phyloP scores from a whole-genome alignment of 2,888 invertebrate genomes.

The Platycheirus rosarum region DNA sequence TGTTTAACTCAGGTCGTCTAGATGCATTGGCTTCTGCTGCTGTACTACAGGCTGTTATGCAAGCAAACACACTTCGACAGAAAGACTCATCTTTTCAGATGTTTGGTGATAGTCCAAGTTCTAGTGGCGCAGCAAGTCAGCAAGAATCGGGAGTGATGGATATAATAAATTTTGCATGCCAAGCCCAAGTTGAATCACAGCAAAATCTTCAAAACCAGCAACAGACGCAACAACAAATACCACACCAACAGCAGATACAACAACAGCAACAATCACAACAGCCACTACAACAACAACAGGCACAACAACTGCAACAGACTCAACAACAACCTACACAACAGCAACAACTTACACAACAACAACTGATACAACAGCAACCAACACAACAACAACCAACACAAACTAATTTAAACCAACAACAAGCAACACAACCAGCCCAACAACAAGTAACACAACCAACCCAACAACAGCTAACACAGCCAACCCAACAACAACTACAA shows the following conservation, averaged over 20 bases:
- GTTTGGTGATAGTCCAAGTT: conserved; percentile 21
- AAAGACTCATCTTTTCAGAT: conserved; percentile 43
- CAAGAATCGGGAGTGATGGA: conserved; percentile 63
- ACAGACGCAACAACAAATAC: conserved; percentile 7
- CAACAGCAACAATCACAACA: conserved; percentile 12
- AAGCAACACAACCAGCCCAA: conserved; percentile 3
- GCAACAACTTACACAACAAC: background rate
- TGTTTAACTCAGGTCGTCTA: conserved; percentile 76
- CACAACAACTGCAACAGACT: too few species aligned
- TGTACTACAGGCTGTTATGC: conserved; percentile 78
- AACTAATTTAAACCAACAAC: too few species aligned
- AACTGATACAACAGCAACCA: conserved; percentile 17
- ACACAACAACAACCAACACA: background rate
- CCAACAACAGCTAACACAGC: background rate
- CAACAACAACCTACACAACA: conserved; percentile 14
- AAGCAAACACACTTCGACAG: conserved; percentile 44
- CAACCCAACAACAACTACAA: background rate
- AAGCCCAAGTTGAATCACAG: conserved; percentile 66
- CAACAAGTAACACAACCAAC: conserved; percentile 8
- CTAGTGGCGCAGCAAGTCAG: conserved; percentile 9
- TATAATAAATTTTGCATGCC: conserved; percentile 63
- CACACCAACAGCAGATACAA: background rate
- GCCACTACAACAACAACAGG: conserved; percentile 13
- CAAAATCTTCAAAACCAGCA: conserved; percentile 36
- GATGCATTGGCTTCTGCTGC: conserved; percentile 81